phyloP scores from a whole-genome alignment of 2,888 invertebrate genomes.

The Clistopyga incitator region DNA sequence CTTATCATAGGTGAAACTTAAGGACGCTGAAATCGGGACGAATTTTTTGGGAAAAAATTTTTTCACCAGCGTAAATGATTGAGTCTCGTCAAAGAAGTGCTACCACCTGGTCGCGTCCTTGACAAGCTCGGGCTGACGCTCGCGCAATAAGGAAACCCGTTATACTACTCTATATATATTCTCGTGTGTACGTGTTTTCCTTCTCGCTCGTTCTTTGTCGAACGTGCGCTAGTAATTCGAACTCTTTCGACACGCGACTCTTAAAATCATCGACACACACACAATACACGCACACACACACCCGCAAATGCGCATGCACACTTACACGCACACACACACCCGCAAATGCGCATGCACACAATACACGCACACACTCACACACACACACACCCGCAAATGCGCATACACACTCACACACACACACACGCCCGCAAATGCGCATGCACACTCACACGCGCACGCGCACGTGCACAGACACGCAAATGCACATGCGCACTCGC shows the following conservation, averaged over 20 bases:
- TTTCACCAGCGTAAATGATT: not conserved
- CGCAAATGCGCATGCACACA: too few species aligned
- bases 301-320: too few species aligned
- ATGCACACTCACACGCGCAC: too few species aligned
- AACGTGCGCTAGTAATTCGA: constrained; percentile 37
- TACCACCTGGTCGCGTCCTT: constrained; percentile 60
- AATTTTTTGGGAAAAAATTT: not conserved
- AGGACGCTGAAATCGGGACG: too few species aligned
- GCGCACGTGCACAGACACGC: too few species aligned
- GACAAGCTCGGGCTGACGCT: constrained; percentile 45
- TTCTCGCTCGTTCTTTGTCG: constrained; percentile 29
- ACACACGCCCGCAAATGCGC: too few species aligned
- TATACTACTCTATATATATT: constrained; percentile 48
- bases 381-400: too few species aligned
- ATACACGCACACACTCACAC: too few species aligned
- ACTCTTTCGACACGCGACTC: constrained; percentile 56
- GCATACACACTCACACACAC: too few species aligned
- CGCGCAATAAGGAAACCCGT: constrained; percentile 56
- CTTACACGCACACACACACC: too few species aligned
- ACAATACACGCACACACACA: not conserved
- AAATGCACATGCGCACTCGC: too few species aligned
- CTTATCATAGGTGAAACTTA: too few species aligned
- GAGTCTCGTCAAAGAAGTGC: constrained; percentile 29
- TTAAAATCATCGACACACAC: constrained; percentile 25
- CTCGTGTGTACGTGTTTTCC: not conserved